Evolutionary conservation across 2,113 vertebrate genomes (phyloP).

Genomic region (Chionis minor): DNA sequence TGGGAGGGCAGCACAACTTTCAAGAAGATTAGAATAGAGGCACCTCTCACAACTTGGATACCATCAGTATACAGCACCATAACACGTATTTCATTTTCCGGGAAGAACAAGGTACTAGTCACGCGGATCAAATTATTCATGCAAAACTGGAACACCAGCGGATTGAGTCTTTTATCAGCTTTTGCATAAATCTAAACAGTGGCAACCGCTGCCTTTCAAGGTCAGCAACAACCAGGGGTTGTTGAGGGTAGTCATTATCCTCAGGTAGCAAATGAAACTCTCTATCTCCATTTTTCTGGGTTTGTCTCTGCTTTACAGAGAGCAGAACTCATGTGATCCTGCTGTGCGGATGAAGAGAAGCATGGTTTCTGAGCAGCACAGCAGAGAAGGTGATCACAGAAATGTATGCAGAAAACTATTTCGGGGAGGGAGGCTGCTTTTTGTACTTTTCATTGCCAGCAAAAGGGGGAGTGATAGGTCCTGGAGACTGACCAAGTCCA

Average conservation of each 20-base stretch:
- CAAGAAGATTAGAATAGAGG: background rate
- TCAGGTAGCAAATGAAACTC: background rate
- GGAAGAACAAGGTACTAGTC: background rate
- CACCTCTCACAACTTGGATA: background rate
- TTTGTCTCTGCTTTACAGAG: background rate
- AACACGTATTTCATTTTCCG: background rate
- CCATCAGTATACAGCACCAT: background rate
- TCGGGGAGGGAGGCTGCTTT: background rate
- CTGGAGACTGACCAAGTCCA: background rate
- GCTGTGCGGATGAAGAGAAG: background rate
- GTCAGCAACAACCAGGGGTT: background rate
- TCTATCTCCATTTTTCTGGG: background rate
- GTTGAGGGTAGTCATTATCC: background rate
- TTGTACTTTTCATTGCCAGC: background rate
- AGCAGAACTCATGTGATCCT: background rate
- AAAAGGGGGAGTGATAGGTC: background rate
- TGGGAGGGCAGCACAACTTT: background rate
- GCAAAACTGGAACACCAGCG: background rate
- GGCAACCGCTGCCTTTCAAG: background rate
- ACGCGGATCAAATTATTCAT: background rate
- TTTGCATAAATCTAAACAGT: background rate
- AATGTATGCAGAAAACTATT: background rate
- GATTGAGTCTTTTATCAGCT: background rate
- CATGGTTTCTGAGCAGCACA: background rate
- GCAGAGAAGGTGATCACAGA: background rate